Base-by-base conservation (phyloP, 2,113 vertebrate genomes). In the Phyllostomus discolor region DNA sequence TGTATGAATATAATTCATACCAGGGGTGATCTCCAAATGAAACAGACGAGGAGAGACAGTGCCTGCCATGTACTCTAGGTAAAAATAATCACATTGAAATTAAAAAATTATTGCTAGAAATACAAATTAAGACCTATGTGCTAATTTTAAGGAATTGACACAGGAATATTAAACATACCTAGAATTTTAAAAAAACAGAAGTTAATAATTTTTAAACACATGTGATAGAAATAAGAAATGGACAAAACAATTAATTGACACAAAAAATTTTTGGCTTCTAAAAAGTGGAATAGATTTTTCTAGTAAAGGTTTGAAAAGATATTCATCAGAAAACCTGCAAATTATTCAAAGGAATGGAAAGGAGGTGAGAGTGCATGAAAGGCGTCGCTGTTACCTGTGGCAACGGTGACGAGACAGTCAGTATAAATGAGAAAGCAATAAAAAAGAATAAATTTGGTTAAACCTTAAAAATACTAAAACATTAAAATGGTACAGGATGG, bases 61-160 rank as follows among this genome's bases (percentile, higher is more conserved):
- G 54, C 15, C 28, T 79, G 52, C 31, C 22, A 14, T 81, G 10
- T 19, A 26, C 33, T 16, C 4, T 50, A 35, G 33, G 3, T 46
- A 64, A 73, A 88, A 66, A 43, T 90, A 84, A 69, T 83, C 75
- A 88, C 14, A 57, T 92, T 86, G 28, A 94, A 52, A 90, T 90
- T 11, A 69, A 87, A 91, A 91, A 89, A 52, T 31, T 93, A 50
- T 70, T 84, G 33, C 20, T 75, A 54, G 81, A 87, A 90, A 85
- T n/a, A 75, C 12, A 94, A 83, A 67, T 67, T 88, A 79, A 75
- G 24, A 2, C 46, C 50, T 85, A 38, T n/a, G 28, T 94, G 43
- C 52, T 88, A 67, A 85, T 64, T 41, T 41, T 72, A 81, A 82
- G 52, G 46, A 83, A 70, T 82, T n/a, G 31, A 28, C 15, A 86